These are phyloP conservation scores for Halocynthia roretzi DNA, from an alignment of 23 tunicate species.

Conservation along the genomic window DNA sequence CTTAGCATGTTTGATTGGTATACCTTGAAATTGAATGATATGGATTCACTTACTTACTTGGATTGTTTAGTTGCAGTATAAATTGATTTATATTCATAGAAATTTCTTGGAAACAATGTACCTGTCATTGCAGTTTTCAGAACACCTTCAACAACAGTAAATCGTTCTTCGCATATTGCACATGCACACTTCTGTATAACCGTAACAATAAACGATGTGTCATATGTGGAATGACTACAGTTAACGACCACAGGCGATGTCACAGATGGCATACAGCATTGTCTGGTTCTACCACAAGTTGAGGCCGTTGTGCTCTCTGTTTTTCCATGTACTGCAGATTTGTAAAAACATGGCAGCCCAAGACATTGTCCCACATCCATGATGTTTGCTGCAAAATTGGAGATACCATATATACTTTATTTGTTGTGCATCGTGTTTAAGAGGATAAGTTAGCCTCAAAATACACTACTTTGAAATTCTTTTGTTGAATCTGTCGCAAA, in stretches of 20 bases:
- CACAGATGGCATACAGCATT: conserved; percentile 66
- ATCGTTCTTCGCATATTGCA: conserved; percentile 40
- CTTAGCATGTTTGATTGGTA: conserved; percentile 40
- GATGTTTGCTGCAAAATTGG: conserved; percentile 22
- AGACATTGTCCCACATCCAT: conserved; percentile 72
- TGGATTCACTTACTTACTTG: no score
- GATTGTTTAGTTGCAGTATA: no score
- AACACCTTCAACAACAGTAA: conserved; percentile 77
- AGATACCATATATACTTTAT: not conserved
- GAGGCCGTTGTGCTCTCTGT: not conserved
- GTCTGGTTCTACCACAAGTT: conserved; percentile 48
- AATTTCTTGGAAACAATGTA: not conserved
- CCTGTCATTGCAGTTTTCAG: conserved; percentile 39
- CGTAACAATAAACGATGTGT: conserved; percentile 47
- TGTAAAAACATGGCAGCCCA: conserved; percentile 58
- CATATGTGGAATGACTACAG: conserved; percentile 45
- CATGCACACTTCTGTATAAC: conserved; percentile 61
- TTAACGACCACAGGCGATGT: conserved; percentile 55
- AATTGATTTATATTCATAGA: not conserved
- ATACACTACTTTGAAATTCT: not conserved
- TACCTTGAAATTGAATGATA: conserved; percentile 19
- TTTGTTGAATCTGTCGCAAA: conserved; percentile 25
- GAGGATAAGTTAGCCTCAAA: no score
- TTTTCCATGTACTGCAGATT: not conserved
- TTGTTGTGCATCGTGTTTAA: no score